These are phyloP conservation scores for Megaceryle torquata DNA, from an alignment of 2,113 vertebrate species.

Conservation along the genomic window DNA sequence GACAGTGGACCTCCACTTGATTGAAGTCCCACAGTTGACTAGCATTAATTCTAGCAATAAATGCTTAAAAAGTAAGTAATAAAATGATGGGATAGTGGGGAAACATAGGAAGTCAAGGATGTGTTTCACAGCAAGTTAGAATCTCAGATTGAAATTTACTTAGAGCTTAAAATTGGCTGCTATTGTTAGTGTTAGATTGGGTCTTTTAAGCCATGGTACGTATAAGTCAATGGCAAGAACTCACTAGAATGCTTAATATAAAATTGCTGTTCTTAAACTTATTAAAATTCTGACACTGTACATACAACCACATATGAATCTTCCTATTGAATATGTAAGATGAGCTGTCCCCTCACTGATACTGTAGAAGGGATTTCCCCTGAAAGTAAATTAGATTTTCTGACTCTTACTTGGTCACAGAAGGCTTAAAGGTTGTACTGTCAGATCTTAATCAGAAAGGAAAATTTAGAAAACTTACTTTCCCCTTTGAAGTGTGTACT, in stretches of 20 bases:
- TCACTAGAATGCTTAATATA: not conserved
- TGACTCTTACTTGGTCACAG: not conserved
- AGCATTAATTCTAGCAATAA: not conserved
- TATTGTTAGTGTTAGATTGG: not conserved
- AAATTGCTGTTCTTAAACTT: not conserved
- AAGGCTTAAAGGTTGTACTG: not conserved
- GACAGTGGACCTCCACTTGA: not conserved
- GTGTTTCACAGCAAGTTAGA: not conserved
- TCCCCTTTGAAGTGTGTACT: not conserved
- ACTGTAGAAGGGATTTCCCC: not conserved
- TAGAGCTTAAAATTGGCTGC: not conserved
- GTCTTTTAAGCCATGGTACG: not conserved
- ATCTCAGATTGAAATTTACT: not conserved
- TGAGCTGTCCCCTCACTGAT: not conserved
- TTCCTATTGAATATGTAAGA: not conserved
- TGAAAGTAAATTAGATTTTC: not conserved
- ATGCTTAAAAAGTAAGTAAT: not conserved
- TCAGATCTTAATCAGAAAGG: not conserved
- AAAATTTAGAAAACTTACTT: not conserved
- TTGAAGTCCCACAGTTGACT: not conserved
- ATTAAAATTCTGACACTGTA: not conserved
- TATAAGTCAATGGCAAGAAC: not conserved
- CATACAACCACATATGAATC: not conserved
- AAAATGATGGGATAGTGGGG: not conserved
- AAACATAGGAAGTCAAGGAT: not conserved